A percentile compares a stretch with the other conserved stretches of the same genome.
These are phyloP conservation scores for Coenonympha glycerion DNA, from an alignment of 2,888 invertebrate species.

Conservation along the genomic window DNA sequence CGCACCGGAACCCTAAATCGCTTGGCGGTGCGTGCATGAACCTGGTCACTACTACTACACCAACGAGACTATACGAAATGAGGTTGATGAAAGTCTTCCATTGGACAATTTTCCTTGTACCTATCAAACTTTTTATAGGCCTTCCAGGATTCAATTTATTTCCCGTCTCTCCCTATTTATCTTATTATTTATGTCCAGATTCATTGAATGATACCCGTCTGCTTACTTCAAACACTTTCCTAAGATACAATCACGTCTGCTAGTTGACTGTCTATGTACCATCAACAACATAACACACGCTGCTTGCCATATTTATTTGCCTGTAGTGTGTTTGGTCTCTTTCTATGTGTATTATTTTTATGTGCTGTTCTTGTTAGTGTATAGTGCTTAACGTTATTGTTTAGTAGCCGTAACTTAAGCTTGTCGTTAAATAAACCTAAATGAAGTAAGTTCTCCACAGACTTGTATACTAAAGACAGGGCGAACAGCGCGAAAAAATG, in stretches of 20 bases:
- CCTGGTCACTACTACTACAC: too few species aligned
- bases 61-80: too few species aligned
- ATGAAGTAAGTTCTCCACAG: too few species aligned
- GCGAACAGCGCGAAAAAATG: too few species aligned
- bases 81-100: too few species aligned
- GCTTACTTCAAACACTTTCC: neutral
- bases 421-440: neutral
- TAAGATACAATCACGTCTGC: neutral
- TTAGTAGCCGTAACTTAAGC: neutral
- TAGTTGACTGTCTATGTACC: too few species aligned
- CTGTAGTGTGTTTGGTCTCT: constrained; percentile 1
- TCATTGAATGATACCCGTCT: neutral
- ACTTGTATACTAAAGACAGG: too few species aligned
- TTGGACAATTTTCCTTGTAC: too few species aligned
- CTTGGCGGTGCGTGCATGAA: too few species aligned
- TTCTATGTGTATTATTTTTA: constrained; percentile 3
- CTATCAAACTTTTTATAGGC: too few species aligned
- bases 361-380: neutral
- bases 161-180: neutral
- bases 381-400: neutral
- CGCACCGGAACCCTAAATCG: too few species aligned
- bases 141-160: too few species aligned
- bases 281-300: neutral
- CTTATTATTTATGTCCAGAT: constrained; percentile 2
- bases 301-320: neutral